Evolutionary conservation across 2,797 vertebrate species (phyloP), one percentile per base, ranked within the genome.

Genomic region (Danio kyathit): DNA sequence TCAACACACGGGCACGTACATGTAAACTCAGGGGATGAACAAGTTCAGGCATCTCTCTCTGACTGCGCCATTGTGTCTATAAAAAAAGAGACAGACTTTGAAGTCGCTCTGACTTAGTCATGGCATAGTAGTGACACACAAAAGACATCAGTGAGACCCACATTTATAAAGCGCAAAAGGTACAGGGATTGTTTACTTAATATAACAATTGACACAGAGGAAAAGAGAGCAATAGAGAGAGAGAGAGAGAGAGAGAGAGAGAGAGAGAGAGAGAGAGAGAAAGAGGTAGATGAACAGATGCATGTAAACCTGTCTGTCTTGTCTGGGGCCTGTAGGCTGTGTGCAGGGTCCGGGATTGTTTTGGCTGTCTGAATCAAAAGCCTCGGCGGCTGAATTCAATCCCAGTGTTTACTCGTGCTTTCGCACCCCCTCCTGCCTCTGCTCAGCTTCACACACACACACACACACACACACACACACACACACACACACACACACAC

Each of bases 391-490:
- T 79, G 57, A 83, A 77, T 57, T 74, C 72, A 87, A 83, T 85
- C 66, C 76, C 66, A 79, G 48, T 87, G 76, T 88, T 81, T 86
- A 80, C 83, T 75, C 44, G 16, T 41, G 38, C 10, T 72, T 10
- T 60, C 41, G 5, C 21, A 51, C 60, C 61, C 72, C 76, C 80
- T 67, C 73, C 78, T 63, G 19, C 46, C 59, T 83, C 74, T 66
- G 52, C 61, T 82, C 29, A 29, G 43, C 72, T 74, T 66, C 60
- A 78, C 67, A 82, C 12, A 84, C 88, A 75, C 76, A 83, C 87
- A 90, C 67, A 82, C 11, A 84, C 88, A 75, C 78, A 46, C 10
- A 2, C 46, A 7, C 87, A 91, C 87, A n/a, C n/a, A n/a, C n/a
- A n/a, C 60, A 78, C 67, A 82, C 12, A 84, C 88, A 75, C 76